phyloP scores from a whole-genome alignment of 2,888 invertebrate genomes.

The Lydus trimaculatus region DNA sequence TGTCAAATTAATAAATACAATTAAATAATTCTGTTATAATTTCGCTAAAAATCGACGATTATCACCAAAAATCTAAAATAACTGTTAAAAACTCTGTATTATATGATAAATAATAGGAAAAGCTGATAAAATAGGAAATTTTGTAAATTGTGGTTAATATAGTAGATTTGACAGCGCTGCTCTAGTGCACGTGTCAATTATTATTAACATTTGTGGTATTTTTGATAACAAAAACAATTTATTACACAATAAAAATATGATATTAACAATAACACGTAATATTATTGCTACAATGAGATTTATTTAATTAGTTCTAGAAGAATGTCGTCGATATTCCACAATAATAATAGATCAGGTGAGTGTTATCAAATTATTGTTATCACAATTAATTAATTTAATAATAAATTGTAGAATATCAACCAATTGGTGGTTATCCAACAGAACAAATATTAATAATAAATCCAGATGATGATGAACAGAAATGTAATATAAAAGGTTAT shows the following conservation, averaged over 20 bases:
- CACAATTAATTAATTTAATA: background rate
- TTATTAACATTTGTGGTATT: background rate
- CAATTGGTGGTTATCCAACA: constrained; percentile 65
- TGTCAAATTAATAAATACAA: too few relatives aligned
- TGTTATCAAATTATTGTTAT: background rate
- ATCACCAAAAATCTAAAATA: too few relatives aligned
- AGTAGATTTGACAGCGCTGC: background rate
- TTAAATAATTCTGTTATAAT: too few relatives aligned
- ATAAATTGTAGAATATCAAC: constrained; percentile 61
- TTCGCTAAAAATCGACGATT: too few relatives aligned
- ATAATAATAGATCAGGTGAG: background rate
- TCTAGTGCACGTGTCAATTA: background rate
- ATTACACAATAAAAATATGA: background rate
- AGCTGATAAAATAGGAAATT: too few relatives aligned
- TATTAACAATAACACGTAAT: background rate
- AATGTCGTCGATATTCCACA: background rate
- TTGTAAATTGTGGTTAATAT: too few relatives aligned
- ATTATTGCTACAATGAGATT: background rate
- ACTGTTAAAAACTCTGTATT: too few relatives aligned
- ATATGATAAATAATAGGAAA: too few relatives aligned
- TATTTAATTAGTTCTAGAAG: background rate
- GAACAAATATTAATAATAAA: constrained; percentile 64
- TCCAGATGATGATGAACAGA: constrained; percentile 55
- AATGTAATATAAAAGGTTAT: constrained; percentile 64
- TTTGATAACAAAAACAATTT: constrained; percentile 6